Evolutionary conservation across 1,140 invertebrate genomes (phyloP).

Genomic region (Calliopsis andreniformis): DNA sequence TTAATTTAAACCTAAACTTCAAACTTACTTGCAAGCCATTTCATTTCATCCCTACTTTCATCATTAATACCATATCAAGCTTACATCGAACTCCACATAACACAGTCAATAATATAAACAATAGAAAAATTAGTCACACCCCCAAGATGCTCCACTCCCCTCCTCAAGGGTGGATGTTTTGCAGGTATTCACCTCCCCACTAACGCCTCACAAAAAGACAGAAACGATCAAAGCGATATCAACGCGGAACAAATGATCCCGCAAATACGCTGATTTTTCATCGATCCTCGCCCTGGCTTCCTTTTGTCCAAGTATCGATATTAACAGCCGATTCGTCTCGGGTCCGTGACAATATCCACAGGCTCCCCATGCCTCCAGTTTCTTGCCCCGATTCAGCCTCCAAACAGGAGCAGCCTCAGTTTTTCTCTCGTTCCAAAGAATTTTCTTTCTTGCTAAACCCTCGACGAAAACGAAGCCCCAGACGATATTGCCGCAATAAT

Average conservation of each 20-base stretch:
- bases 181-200: background rate
- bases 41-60: no score
- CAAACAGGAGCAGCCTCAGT: background rate
- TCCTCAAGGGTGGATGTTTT: background rate
- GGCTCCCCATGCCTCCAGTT: background rate
- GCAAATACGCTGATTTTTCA: slow-evolving; percentile 68
- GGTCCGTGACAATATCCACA: slow-evolving; percentile 7
- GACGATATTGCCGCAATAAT: background rate
- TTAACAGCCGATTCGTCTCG: slow-evolving; percentile 71
- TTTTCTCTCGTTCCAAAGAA: background rate
- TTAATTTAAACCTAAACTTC: no score
- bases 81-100: no score
- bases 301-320: slow-evolving; percentile 72
- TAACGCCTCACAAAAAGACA: background rate
- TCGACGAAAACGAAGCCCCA: background rate
- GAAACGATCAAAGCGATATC: background rate
- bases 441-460: background rate
- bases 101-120: no score
- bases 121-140: background rate
- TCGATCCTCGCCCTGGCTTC: background rate
- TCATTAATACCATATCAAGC: no score
- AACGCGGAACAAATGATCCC: slow-evolving; percentile 70
- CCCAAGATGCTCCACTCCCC: background rate
- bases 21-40: no score
- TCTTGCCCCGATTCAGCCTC: background rate